These are phyloP conservation scores for Python bivittatus DNA, from an alignment of 2,113 vertebrate genomes.

Conservation along the genomic window DNA sequence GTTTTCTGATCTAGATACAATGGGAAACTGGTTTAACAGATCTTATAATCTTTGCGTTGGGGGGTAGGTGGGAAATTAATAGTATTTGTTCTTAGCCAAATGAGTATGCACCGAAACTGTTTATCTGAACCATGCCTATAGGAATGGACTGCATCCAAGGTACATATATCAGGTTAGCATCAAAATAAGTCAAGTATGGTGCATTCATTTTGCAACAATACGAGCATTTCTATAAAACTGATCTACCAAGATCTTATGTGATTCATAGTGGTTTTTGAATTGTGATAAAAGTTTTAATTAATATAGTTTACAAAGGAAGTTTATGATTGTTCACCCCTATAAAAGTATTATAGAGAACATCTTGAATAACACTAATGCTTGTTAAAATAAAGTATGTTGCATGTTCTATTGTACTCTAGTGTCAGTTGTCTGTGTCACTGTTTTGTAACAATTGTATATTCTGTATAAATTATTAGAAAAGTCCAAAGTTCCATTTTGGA, in stretches of 20 bases:
- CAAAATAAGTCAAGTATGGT: conserved; percentile 45
- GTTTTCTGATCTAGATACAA: not conserved
- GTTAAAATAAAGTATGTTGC: conserved; percentile 25
- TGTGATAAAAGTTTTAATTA: conserved; percentile 53
- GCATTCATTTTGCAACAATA: conserved; percentile 54
- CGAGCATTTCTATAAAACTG: conserved; percentile 50
- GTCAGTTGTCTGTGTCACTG: not conserved
- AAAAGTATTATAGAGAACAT: conserved; percentile 16
- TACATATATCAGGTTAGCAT: conserved; percentile 52
- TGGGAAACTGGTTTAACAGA: not conserved
- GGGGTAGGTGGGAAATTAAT: not conserved
- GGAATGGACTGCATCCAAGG: not conserved
- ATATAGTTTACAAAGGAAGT: conserved; percentile 19
- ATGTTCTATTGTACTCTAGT: conserved; percentile 4
- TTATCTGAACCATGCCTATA: not conserved
- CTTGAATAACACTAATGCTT: conserved; percentile 11
- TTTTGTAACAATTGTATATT: not conserved
- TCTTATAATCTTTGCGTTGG: not conserved
- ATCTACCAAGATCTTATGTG: conserved; percentile 49
- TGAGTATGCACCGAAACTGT: not conserved
- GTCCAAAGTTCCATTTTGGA: not conserved
- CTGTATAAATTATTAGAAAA: not conserved
- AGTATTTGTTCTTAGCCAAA: not conserved
- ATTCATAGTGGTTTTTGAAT: conserved; percentile 50
- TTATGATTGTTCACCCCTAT: conserved; percentile 36